phyloP scores from a whole-genome alignment of 1,140 invertebrate genomes.

The Cydia fagiglandana region DNA sequence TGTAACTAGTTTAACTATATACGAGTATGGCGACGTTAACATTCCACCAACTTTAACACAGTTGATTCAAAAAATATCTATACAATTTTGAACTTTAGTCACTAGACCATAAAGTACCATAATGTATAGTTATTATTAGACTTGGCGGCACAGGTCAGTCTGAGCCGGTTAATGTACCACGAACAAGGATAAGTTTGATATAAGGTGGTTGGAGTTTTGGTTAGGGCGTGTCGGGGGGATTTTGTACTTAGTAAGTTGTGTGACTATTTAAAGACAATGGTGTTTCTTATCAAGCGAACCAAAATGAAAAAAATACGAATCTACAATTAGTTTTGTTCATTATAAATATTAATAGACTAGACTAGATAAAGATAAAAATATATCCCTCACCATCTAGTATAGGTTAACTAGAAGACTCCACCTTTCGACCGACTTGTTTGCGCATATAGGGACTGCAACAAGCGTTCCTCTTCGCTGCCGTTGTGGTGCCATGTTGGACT shows the following conservation, averaged over 20 bases:
- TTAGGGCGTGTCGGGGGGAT: neutral
- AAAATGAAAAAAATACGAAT: neutral
- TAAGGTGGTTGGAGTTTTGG: constrained; percentile 16
- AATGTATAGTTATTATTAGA: neutral
- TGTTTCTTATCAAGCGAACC: neutral
- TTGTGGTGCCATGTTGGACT: too few species aligned
- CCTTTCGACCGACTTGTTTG: too few species aligned
- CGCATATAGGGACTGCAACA: too few species aligned
- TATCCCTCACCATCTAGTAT: too few species aligned
- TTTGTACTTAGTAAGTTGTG: neutral
- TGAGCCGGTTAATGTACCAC: constrained; percentile 27
- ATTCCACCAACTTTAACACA: constrained; percentile 16
- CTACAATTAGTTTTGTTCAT: too few species aligned
- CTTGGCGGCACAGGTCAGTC: neutral
- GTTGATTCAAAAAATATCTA: neutral
- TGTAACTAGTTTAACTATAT: constrained; percentile 14
- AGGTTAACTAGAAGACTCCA: too few species aligned
- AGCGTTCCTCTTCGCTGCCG: too few species aligned
- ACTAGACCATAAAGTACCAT: neutral
- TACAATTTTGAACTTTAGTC: neutral
- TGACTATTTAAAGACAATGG: neutral
- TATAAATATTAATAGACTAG: too few species aligned
- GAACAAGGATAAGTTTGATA: constrained; percentile 30
- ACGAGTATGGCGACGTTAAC: constrained; percentile 18
- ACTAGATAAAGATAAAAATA: too few species aligned